phyloP scores from a whole-genome alignment of 2,888 invertebrate species.

The Ditula angustiorana region DNA sequence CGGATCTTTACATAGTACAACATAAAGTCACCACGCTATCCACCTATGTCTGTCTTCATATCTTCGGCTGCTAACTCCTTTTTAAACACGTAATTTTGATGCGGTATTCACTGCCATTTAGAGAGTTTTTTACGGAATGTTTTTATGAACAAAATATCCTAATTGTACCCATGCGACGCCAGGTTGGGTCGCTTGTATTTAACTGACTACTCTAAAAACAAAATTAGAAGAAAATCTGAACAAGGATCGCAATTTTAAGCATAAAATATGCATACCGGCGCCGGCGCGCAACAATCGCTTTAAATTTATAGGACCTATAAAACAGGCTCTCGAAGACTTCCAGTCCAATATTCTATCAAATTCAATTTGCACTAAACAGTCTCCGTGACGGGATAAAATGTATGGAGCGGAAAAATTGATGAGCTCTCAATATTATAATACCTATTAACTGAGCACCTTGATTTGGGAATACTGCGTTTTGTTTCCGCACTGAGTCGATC shows the following conservation, averaged over 20 bases:
- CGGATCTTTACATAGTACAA: too few relatives aligned
- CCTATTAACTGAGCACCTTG: conserved; percentile 45
- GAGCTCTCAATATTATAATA: conserved; percentile 53
- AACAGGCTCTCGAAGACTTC: conserved; percentile 26
- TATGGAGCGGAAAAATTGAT: conserved; percentile 56
- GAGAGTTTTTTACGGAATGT: too few relatives aligned
- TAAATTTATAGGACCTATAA: conserved; percentile 39
- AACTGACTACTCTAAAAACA: not conserved
- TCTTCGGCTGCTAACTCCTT: too few relatives aligned
- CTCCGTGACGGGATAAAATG: conserved; percentile 52
- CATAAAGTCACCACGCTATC: too few relatives aligned
- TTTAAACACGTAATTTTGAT: too few relatives aligned
- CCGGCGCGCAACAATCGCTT: conserved; percentile 23
- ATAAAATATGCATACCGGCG: conserved; percentile 28
- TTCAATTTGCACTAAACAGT: conserved; percentile 62
- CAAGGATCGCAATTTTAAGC: conserved; percentile 3
- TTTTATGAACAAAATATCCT: too few relatives aligned
- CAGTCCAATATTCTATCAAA: conserved; percentile 46
- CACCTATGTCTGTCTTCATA: too few relatives aligned
- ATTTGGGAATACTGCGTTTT: conserved; percentile 21
- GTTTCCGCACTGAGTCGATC: not conserved
- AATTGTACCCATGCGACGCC: too few relatives aligned
- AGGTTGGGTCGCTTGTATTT: too few relatives aligned
- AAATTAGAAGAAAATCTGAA: conserved; percentile 2
- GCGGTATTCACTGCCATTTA: too few relatives aligned